These are phyloP conservation scores for Sapajus apella DNA, from an alignment of 2,113 vertebrate genomes.

Conservation along the genomic window DNA sequence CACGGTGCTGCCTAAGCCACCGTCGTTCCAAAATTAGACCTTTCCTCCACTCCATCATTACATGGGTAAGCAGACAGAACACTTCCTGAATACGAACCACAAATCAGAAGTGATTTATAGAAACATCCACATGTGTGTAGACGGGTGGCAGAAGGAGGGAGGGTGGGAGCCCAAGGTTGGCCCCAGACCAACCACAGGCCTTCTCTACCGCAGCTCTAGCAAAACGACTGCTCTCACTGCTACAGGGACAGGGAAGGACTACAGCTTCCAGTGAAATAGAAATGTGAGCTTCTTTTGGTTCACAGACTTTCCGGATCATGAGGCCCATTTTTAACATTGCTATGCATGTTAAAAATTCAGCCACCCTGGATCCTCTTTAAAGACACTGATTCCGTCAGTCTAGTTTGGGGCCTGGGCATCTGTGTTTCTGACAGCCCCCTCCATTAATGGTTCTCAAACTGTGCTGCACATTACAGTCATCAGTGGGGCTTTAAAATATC, in stretches of 20 bases:
- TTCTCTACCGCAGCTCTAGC: not conserved
- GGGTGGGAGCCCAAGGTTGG: not conserved
- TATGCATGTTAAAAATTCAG: not conserved
- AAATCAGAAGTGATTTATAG: constrained; percentile 78
- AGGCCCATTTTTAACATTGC: not conserved
- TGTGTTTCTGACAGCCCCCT: not conserved
- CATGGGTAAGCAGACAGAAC: constrained; percentile 65
- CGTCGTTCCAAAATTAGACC: constrained; percentile 73
- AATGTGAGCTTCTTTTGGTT: not conserved
- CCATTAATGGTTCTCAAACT: not conserved
- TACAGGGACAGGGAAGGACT: not conserved
- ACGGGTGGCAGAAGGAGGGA: not conserved
- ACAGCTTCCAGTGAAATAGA: not conserved
- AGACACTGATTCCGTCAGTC: not conserved
- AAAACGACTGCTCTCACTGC: not conserved
- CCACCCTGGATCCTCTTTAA: not conserved
- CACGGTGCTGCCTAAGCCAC: constrained; percentile 45
- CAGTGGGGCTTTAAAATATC: not conserved
- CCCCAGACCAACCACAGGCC: not conserved
- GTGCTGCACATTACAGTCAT: no score
- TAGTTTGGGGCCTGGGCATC: not conserved
- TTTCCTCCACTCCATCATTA: constrained; percentile 79
- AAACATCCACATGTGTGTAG: constrained; percentile 55
- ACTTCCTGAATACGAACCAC: constrained; percentile 74
- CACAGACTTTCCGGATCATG: not conserved